A percentile compares a stretch with the other conserved stretches of the same genome.
Conservation (phyloP, 2,797 vertebrate genomes). For the Sciaenops ocellatus region DNA sequence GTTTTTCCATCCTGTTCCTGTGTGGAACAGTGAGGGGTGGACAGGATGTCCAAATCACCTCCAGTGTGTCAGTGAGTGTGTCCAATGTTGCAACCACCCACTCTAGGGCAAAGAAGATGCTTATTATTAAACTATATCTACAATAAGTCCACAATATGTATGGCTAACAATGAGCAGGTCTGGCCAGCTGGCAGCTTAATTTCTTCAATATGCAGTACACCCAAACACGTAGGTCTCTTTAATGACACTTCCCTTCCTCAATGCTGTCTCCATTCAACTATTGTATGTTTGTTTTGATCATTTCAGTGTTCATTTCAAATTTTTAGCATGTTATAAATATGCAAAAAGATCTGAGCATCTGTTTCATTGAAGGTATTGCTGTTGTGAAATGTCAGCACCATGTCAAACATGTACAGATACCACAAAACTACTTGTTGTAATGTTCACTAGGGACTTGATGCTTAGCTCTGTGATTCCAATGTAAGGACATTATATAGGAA, state of each 20-base stretch:
- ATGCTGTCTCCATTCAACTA: no score
- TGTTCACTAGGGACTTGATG: background rate
- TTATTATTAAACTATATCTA: conserved; percentile 21
- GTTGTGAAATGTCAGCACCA: background rate
- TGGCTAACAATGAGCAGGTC: background rate
- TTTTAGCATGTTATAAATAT: background rate
- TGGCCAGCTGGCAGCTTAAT: background rate
- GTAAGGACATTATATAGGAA: background rate
- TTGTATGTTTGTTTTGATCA: background rate
- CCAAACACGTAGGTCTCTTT: background rate
- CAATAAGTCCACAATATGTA: conserved; percentile 1
- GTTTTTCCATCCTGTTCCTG: conserved; percentile 71
- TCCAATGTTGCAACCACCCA: conserved; percentile 23
- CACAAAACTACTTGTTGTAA: background rate
- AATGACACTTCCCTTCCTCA: background rate
- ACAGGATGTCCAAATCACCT: conserved; percentile 71
- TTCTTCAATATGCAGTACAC: background rate
- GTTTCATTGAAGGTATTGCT: background rate
- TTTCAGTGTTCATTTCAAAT: background rate
- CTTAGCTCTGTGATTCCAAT: background rate
- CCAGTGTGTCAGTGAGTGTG: conserved; percentile 29
- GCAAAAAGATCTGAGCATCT: background rate
- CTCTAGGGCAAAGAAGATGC: background rate
- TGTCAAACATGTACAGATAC: background rate
- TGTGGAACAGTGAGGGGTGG: conserved; percentile 67